These are phyloP conservation scores for Nomada lathburiana DNA, from an alignment of 2,888 invertebrate genomes.

Conservation along the genomic window DNA sequence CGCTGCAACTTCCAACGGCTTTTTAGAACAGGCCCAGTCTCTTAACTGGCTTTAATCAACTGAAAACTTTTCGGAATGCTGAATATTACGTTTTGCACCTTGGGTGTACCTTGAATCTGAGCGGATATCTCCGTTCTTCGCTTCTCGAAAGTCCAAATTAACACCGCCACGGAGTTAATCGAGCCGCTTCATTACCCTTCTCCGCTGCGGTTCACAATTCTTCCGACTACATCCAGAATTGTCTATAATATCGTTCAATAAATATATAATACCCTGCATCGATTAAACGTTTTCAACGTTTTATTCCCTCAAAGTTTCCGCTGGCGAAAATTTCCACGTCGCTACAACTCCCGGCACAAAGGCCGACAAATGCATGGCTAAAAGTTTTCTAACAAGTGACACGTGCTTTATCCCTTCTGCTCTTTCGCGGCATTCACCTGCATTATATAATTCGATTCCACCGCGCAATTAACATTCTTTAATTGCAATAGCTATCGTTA, in stretches of 20 bases:
- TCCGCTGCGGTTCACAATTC: not conserved
- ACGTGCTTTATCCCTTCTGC: not conserved
- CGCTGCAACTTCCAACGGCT: constrained; percentile 58
- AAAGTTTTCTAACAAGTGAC: not conserved
- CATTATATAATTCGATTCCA: too few relatives aligned
- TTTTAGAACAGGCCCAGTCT: constrained; percentile 53
- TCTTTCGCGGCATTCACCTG: not conserved
- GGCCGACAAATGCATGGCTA: constrained; percentile 6
- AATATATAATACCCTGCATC: too few relatives aligned
- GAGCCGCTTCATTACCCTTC: constrained; percentile 25
- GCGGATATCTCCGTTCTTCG: not conserved
- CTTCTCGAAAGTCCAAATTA: constrained; percentile 18
- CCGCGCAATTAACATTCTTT: too few relatives aligned
- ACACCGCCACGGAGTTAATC: constrained; percentile 11
- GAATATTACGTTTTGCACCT: constrained; percentile 70
- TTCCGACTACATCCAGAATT: too few relatives aligned
- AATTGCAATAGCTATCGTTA: too few relatives aligned
- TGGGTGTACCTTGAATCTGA: constrained; percentile 41
- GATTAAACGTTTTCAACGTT: constrained; percentile 17
- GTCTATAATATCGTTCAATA: too few relatives aligned
- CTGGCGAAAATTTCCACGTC: constrained; percentile 49
- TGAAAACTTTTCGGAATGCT: constrained; percentile 75
- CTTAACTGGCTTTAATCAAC: constrained; percentile 79
- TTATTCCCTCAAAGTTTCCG: constrained; percentile 42
- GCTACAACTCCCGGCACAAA: constrained; percentile 35